These are phyloP conservation scores for Saccostrea glomerata DNA, from an alignment of 1,140 invertebrate genomes.

Conservation along the genomic window DNA sequence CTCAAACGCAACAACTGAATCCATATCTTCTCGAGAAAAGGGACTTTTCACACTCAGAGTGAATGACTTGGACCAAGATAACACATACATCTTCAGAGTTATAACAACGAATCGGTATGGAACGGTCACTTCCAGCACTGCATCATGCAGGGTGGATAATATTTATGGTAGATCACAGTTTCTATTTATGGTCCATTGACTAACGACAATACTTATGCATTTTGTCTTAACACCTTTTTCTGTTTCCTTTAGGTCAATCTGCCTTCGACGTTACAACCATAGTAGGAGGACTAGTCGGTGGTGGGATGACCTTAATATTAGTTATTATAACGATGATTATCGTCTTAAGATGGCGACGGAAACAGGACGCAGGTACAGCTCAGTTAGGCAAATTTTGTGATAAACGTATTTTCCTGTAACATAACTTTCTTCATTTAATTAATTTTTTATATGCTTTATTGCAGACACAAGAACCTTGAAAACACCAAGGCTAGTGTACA, in stretches of 20 bases:
- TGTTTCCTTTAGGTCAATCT: neutral
- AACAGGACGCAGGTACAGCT: neutral
- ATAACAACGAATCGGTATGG: neutral
- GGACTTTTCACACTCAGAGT: neutral
- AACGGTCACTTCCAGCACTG: neutral
- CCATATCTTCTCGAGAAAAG: neutral
- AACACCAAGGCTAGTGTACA: too few species aligned
- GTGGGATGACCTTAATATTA: neutral
- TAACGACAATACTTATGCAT: too few species aligned
- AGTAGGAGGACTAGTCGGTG: neutral
- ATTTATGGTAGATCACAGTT: neutral
- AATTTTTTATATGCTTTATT: too few species aligned
- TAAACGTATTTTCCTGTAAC: too few species aligned
- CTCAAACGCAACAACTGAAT: neutral
- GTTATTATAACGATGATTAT: neutral
- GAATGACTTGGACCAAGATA: neutral
- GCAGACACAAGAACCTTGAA: too few species aligned
- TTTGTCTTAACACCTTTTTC: too few species aligned
- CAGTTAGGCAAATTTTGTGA: neutral
- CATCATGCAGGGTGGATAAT: neutral
- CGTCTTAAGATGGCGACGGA: neutral
- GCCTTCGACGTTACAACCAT: neutral
- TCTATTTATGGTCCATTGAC: neutral
- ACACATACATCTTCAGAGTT: neutral
- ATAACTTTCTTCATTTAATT: too few species aligned